Evolutionary conservation across 2,113 vertebrate species (phyloP).

Genomic region (Platysteira castanea): DNA sequence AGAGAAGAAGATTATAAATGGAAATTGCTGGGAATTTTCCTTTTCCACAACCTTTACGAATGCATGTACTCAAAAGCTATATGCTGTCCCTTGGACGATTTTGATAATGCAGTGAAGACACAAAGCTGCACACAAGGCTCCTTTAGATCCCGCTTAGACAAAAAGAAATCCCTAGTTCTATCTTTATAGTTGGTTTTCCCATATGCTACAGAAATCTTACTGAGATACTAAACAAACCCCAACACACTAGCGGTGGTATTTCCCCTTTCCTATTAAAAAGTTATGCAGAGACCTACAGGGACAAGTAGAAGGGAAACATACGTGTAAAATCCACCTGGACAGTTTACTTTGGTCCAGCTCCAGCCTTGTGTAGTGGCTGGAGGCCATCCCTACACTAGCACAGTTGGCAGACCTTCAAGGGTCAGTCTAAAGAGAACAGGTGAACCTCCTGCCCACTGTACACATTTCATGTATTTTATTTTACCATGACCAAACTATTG

Average conservation of each 20-base stretch:
- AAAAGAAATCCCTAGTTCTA: background rate
- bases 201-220: background rate
- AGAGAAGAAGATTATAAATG: background rate
- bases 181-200: background rate
- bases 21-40: background rate
- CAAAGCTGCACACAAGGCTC: background rate
- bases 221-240: background rate
- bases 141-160: background rate
- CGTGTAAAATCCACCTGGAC: background rate
- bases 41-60: background rate
- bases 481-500: background rate
- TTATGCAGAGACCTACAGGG: background rate
- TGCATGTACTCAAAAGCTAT: background rate
- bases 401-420: fast-evolving
- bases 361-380: background rate
- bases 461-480: background rate
- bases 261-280: background rate
- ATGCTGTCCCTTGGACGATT: background rate
- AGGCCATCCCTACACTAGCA: background rate
- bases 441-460: too few species aligned
- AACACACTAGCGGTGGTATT: background rate
- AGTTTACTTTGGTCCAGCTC: background rate
- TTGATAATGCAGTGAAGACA: background rate
- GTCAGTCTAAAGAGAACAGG: background rate
- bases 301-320: background rate